Evolutionary conservation across 2,113 vertebrate species (phyloP).

Genomic region (Cyanoramphus novaezelandiae): DNA sequence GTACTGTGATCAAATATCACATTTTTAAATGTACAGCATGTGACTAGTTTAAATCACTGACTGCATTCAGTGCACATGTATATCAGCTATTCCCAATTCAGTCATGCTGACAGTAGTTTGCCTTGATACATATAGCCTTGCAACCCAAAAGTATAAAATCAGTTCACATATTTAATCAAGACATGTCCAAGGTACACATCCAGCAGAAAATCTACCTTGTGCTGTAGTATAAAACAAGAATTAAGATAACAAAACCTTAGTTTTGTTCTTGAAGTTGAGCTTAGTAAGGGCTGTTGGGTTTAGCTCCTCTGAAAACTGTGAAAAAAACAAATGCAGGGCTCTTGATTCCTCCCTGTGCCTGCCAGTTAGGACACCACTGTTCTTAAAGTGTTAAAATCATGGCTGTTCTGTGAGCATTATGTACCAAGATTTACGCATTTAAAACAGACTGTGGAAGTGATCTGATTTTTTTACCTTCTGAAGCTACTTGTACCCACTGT

Average conservation of each 20-base stretch:
- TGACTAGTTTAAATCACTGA: not conserved
- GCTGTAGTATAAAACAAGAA: not conserved
- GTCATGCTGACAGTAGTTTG: not conserved
- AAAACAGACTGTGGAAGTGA: not conserved
- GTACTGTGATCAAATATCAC: not conserved
- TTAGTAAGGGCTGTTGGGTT: not conserved
- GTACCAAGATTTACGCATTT: not conserved
- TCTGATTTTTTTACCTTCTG: not conserved
- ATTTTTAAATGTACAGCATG: not conserved
- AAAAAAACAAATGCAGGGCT: not conserved
- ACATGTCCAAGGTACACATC: not conserved
- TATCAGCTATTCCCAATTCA: not conserved
- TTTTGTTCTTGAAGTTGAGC: not conserved
- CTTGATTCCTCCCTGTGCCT: not conserved
- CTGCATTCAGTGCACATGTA: rapidly evolving
- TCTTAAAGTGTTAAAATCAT: not conserved
- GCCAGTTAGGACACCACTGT: rapidly evolving
- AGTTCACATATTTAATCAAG: not conserved
- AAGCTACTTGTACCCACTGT: not conserved
- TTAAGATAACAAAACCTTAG: not conserved
- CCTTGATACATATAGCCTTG: not conserved
- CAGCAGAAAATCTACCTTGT: not conserved
- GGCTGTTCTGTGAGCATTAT: not conserved
- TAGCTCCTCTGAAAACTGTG: not conserved
- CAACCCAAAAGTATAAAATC: not conserved